Evolutionary conservation across 1,140 invertebrate genomes (phyloP).

Genomic region (Atta colombica): DNA sequence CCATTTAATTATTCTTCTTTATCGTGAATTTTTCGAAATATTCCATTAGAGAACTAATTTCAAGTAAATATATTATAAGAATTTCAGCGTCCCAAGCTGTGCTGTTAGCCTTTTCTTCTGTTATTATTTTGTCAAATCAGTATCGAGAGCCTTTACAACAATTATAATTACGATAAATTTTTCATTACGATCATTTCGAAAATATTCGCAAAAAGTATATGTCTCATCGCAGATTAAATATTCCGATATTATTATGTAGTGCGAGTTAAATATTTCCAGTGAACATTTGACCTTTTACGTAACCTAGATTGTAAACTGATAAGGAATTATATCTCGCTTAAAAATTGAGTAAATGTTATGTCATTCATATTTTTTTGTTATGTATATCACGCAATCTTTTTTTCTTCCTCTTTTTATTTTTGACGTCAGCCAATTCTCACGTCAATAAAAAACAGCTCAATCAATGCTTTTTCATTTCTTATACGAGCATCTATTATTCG

Average conservation of each 20-base stretch:
- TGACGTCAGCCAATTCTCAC: conserved; percentile 54
- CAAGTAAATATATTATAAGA: too few species aligned
- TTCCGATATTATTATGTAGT: background rate
- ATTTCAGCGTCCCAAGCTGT: too few species aligned
- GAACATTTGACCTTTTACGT: conserved; percentile 31
- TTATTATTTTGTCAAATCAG: too few species aligned
- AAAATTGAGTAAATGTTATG: conserved; percentile 30
- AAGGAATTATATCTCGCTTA: conserved; percentile 12
- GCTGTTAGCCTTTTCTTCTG: too few species aligned
- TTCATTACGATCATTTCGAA: background rate
- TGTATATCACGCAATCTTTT: background rate
- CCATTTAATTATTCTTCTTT: background rate
- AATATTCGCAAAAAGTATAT: background rate
- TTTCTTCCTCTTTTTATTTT: background rate
- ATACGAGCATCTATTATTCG: conserved; percentile 66
- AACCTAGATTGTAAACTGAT: conserved; percentile 29
- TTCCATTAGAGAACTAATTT: too few species aligned
- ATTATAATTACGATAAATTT: too few species aligned
- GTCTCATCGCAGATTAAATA: background rate
- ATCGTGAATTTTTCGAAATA: background rate
- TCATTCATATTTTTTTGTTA: conserved; percentile 20
- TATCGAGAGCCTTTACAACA: too few species aligned
- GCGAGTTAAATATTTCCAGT: background rate
- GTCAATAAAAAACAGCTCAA: conserved; percentile 46
- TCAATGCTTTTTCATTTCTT: conserved; percentile 59